phyloP scores from a whole-genome alignment of 2,113 vertebrate species.

The Aegotheles bennettii region DNA sequence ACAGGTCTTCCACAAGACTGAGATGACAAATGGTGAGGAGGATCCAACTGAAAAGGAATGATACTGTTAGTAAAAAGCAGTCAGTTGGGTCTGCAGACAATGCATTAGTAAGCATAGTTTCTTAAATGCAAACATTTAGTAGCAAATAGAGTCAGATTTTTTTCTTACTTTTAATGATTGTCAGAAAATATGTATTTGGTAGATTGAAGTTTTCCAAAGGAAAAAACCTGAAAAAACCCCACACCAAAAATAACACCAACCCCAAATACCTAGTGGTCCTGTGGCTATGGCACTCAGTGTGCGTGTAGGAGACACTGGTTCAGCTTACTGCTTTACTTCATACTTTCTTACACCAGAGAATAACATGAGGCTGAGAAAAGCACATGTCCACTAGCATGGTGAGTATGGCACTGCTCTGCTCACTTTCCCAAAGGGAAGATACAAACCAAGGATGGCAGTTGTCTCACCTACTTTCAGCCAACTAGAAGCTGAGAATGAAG shows the following conservation, averaged over 20 bases:
- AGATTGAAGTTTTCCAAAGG: neutral
- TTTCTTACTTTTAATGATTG: neutral
- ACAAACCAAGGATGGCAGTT: neutral
- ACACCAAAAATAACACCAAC: neutral
- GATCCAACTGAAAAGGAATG: neutral
- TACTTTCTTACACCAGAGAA: neutral
- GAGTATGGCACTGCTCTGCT: neutral
- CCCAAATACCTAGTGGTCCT: neutral
- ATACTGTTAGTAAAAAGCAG: neutral
- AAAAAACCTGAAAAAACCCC: neutral
- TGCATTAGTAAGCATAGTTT: neutral
- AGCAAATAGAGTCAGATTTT: neutral
- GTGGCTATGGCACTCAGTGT: neutral
- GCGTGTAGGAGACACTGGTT: neutral
- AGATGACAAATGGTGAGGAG: neutral
- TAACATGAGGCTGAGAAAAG: neutral
- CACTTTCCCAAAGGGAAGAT: neutral
- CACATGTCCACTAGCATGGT: rapidly evolving
- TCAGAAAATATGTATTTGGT: neutral
- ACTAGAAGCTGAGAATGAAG: neutral
- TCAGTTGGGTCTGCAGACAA: neutral
- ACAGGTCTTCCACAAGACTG: neutral
- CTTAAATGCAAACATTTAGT: neutral
- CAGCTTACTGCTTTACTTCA: neutral
- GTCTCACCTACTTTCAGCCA: neutral